Percentiles rank a stretch among this genome's conserved stretches.
Conservation (phyloP, 2,888 invertebrate genomes). For the Scaptomyza tumidula region DNA sequence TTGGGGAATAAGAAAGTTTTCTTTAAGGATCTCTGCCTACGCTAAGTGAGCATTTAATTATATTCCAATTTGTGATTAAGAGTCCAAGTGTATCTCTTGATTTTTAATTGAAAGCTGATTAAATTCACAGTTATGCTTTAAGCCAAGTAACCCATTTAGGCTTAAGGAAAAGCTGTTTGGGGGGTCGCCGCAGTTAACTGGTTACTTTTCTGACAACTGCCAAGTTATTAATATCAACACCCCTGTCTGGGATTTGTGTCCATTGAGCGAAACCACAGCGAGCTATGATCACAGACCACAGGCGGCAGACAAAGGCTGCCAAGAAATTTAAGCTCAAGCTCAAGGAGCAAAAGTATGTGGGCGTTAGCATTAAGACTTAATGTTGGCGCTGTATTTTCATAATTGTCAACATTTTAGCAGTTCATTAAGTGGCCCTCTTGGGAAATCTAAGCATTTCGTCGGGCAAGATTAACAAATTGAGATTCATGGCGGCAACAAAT, state of each 20-base stretch:
- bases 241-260: constrained; percentile 41
- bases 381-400: constrained; percentile 56
- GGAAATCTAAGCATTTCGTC: constrained; percentile 12
- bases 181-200: neutral
- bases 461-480: constrained; percentile 6
- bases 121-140: neutral
- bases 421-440: constrained; percentile 38
- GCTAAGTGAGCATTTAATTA: neutral
- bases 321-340: constrained; percentile 44
- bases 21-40: neutral
- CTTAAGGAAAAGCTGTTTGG: constrained; percentile 2
- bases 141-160: neutral
- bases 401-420: constrained; percentile 58
- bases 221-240: constrained; percentile 37
- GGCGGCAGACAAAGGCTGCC: constrained; percentile 17
- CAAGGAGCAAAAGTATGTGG: constrained; percentile 24
- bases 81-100: constrained; percentile 1
- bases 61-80: neutral
- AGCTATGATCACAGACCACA: constrained; percentile 5
- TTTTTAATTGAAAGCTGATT: constrained; percentile 2
- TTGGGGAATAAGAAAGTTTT: too few species aligned
- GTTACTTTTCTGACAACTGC: constrained; percentile 19
- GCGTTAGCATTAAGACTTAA: constrained; percentile 36
- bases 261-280: constrained; percentile 31
- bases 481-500: constrained; percentile 38